Evolutionary conservation across 2,797 vertebrate genomes (phyloP).

Genomic region (Pangasius macronema): DNA sequence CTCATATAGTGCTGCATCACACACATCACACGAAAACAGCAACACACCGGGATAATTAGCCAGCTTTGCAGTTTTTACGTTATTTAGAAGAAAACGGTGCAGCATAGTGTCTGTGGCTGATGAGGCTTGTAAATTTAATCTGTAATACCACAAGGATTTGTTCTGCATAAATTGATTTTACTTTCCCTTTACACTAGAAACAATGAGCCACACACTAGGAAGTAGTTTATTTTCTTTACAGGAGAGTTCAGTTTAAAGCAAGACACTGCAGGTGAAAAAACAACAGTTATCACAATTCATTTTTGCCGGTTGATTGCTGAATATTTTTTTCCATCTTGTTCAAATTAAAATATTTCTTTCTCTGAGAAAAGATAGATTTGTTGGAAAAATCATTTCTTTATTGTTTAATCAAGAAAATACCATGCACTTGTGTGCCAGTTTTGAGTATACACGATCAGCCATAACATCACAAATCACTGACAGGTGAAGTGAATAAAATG

Average conservation of each 20-base stretch:
- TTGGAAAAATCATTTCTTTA: neutral
- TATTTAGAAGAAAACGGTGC: slow-evolving; percentile 47
- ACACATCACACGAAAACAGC: slow-evolving; percentile 33
- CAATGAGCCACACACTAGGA: neutral
- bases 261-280: neutral
- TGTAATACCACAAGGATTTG: slow-evolving; percentile 49
- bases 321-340: neutral
- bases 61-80: slow-evolving; percentile 43
- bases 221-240: neutral
- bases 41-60: slow-evolving; percentile 35
- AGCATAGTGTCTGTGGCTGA: slow-evolving; percentile 51
- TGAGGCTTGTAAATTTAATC: slow-evolving; percentile 55
- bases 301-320: neutral
- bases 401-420: neutral
- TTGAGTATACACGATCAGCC: neutral
- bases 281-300: neutral
- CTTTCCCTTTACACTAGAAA: slow-evolving; percentile 26
- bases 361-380: neutral
- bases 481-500: too few species aligned
- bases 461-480: too few species aligned
- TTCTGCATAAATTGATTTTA: slow-evolving; percentile 43
- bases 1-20: slow-evolving; percentile 18
- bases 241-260: neutral
- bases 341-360: neutral
- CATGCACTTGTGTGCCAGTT: neutral